phyloP scores from a whole-genome alignment of 2,113 vertebrate genomes.

The Phaethon lepturus region DNA sequence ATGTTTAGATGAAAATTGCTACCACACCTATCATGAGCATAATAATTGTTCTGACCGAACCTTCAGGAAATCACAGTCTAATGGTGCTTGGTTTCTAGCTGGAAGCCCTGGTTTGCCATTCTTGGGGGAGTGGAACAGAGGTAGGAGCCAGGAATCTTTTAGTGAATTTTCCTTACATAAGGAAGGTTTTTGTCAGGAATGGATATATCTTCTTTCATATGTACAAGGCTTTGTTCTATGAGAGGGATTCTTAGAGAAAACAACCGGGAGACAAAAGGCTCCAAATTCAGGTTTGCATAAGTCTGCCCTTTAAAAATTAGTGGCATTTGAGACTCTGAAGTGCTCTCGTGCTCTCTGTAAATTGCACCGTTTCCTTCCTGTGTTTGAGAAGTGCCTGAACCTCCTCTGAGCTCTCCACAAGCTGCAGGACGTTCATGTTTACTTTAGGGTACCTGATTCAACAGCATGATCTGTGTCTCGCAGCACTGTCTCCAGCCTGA shows the following conservation, averaged over 20 bases:
- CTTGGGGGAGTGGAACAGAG: background rate
- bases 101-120: background rate
- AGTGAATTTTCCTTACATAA: background rate
- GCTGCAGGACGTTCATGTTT: background rate
- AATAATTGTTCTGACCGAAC: background rate
- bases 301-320: background rate
- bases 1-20: background rate
- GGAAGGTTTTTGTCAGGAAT: background rate
- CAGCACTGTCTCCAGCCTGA: background rate
- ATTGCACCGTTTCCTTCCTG: background rate
- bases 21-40: background rate
- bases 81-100: background rate
- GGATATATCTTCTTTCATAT: background rate
- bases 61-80: background rate
- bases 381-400: background rate
- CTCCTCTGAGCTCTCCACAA: background rate
- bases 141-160: background rate
- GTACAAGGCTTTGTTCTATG: background rate
- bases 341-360: background rate
- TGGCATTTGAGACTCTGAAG: background rate
- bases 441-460: background rate
- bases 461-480: background rate
- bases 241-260: background rate
- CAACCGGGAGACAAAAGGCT: background rate
- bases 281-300: background rate